Conservation (phyloP, 2,113 vertebrate species). For the Aleadryas rufinucha region DNA sequence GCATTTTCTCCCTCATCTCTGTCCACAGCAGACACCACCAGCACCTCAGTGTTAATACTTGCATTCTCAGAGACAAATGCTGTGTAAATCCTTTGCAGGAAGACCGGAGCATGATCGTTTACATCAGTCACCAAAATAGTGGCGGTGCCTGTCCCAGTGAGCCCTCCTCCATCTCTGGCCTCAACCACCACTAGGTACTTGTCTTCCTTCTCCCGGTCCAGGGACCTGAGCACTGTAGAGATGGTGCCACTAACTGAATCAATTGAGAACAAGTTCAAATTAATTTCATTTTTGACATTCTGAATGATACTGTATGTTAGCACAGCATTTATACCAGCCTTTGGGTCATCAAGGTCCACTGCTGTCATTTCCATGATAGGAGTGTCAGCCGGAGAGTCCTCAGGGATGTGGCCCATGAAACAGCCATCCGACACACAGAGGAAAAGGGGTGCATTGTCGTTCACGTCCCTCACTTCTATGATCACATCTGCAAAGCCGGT, state of each 20-base stretch:
- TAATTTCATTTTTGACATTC: conserved; percentile 85
- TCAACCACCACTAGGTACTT: conserved; percentile 83
- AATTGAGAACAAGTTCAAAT: conserved; percentile 86
- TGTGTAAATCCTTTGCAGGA: conserved; percentile 79
- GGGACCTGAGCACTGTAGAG: conserved; percentile 77
- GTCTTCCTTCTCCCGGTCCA: conserved; percentile 83
- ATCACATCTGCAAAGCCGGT: conserved; percentile 89
- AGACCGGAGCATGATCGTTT: conserved; percentile 86
- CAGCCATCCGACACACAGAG: conserved; percentile 78
- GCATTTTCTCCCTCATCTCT: conserved; percentile 85
- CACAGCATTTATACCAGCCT: conserved; percentile 76
- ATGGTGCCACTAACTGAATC: conserved; percentile 81
- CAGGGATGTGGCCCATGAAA: conserved; percentile 78
- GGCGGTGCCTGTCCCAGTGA: conserved; percentile 84
- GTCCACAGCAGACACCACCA: conserved; percentile 80
- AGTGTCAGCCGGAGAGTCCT: conserved; percentile 84
- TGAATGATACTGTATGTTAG: conserved; percentile 84
- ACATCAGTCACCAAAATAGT: conserved; percentile 85
- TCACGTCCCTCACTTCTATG: conserved; percentile 81
- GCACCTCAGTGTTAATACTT: conserved; percentile 78
- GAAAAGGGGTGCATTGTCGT: conserved; percentile 84
- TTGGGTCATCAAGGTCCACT: conserved; percentile 84
- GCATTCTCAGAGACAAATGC: conserved; percentile 79
- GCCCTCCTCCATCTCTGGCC: conserved; percentile 84
- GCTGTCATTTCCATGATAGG: conserved; percentile 86